Base-by-base conservation (phyloP, 2,113 vertebrate genomes). In the Neogale vison region DNA sequence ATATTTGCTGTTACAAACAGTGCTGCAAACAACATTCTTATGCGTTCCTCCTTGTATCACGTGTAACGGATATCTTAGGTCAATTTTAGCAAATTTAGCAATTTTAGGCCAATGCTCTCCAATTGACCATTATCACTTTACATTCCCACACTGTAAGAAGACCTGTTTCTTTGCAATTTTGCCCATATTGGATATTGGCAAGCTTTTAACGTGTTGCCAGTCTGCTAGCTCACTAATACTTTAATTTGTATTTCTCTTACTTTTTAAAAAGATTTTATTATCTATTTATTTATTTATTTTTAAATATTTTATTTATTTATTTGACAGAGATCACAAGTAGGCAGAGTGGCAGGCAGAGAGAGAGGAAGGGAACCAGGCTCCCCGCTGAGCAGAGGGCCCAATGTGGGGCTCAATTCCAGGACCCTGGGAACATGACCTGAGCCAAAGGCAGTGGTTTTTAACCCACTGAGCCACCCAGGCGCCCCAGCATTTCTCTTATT, bases 201-300 rank as follows among this genome's bases (percentile, higher is more conserved):
- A 82, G 24, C 21, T 82, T 82, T 57, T 12, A 81, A 52, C 34
- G 24, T 88, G 88, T 71, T 89, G 17, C n/a, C 84, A 79, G 6
- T 24, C 17, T 34, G 18, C 23, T 61, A 74, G 55, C 57, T 86
- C 11, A 36, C 50, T 61, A 20, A 36, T 83, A 31, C 63, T 93
- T 93, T 72, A 72, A 34, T 95, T 72, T 93, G 61, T 29, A 83
- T 83, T 76, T 85, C 23, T 95, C 57, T 96, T 61, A 82, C 20
- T 76, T 92, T 7, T 52, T 52, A 4, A 4, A 52, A 52, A 15
- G 50, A 52, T 52, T 52, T 52, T 52, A n/a, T n/a, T n/a, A n/a
- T n/a, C n/a, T n/a, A 52, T 52, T 52, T 52, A n/a, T n/a, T n/a
- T n/a, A n/a, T n/a, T n/a, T n/a, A n/a, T 52, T n/a, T 52, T 52